A percentile compares a stretch with the other conserved stretches of the same genome.
phyloP scores from a whole-genome alignment of 1,140 invertebrate genomes.

The Lysiphlebus fabarum region DNA sequence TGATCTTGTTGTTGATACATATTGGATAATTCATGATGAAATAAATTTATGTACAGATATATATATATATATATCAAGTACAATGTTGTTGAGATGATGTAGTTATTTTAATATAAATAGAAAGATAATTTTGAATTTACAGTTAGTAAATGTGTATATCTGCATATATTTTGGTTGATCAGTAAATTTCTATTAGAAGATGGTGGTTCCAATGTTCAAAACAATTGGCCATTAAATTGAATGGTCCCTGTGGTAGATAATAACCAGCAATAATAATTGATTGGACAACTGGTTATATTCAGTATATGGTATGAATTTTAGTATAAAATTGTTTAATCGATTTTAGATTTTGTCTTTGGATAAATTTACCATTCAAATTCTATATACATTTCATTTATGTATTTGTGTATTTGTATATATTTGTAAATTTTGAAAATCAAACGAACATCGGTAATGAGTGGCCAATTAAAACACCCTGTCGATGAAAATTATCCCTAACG shows the following conservation, averaged over 20 bases:
- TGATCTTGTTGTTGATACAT: neutral
- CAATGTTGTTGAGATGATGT: too few relatives aligned
- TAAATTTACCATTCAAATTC: too few relatives aligned
- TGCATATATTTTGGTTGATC: slow-evolving; percentile 17
- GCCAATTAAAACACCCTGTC: slow-evolving; percentile 54
- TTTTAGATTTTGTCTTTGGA: neutral
- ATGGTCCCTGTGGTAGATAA: slow-evolving; percentile 50
- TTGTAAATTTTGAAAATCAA: slow-evolving; percentile 44
- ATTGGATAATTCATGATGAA: neutral
- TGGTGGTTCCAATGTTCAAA: slow-evolving; percentile 40
- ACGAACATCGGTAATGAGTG: slow-evolving; percentile 56
- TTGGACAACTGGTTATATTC: slow-evolving; percentile 38
- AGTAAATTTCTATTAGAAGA: slow-evolving; percentile 54
- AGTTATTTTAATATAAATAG: too few relatives aligned
- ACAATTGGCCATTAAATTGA: slow-evolving; percentile 54
- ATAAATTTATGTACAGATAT: too few relatives aligned
- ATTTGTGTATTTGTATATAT: slow-evolving; percentile 23
- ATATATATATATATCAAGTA: too few relatives aligned
- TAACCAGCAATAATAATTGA: slow-evolving; percentile 50
- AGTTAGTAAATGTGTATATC: neutral
- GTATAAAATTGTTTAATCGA: neutral
- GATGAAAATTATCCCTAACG: slow-evolving; percentile 51
- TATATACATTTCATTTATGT: neutral
- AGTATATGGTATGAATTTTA: neutral
- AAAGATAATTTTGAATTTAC: slow-evolving; percentile 1